Percentiles rank a stretch among this genome's conserved stretches.
Conservation (phyloP, 2,797 vertebrate genomes). For the Spondyliosoma cantharus region DNA sequence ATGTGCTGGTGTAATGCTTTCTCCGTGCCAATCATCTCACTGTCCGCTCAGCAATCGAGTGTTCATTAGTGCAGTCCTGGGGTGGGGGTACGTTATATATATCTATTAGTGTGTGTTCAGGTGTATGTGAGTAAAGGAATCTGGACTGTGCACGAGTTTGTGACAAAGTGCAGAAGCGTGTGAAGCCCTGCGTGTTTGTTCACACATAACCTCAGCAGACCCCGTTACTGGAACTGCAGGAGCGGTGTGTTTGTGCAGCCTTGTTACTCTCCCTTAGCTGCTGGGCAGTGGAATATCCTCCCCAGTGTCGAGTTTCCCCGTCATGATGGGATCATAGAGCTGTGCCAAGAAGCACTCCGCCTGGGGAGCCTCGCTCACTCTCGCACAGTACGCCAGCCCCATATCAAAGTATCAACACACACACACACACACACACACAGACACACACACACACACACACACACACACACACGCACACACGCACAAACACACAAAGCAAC, state of each 20-base stretch:
- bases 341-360: constrained; percentile 72
- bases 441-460: constrained; percentile 31
- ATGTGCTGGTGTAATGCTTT: constrained; percentile 83
- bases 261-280: constrained; percentile 60
- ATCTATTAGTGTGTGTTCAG: background rate
- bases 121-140: background rate
- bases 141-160: background rate
- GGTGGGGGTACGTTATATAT: background rate
- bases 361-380: constrained; percentile 63
- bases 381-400: constrained; percentile 40
- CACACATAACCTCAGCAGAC: constrained; percentile 38
- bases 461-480: constrained; percentile 31
- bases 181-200: constrained; percentile 39
- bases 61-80: constrained; percentile 55
- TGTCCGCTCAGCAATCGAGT: constrained; percentile 59
- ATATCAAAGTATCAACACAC: constrained; percentile 69
- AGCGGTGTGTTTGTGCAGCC: constrained; percentile 61
- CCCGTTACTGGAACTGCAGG: constrained; percentile 45
- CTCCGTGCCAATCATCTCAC: constrained; percentile 76
- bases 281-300: constrained; percentile 74
- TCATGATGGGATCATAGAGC: constrained; percentile 72
- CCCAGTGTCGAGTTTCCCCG: constrained; percentile 77
- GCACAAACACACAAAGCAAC: constrained; percentile 47
- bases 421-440: constrained; percentile 31
- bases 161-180: constrained; percentile 11